Conservation (phyloP, 2,888 invertebrate genomes). For the Rosalia funebris region DNA sequence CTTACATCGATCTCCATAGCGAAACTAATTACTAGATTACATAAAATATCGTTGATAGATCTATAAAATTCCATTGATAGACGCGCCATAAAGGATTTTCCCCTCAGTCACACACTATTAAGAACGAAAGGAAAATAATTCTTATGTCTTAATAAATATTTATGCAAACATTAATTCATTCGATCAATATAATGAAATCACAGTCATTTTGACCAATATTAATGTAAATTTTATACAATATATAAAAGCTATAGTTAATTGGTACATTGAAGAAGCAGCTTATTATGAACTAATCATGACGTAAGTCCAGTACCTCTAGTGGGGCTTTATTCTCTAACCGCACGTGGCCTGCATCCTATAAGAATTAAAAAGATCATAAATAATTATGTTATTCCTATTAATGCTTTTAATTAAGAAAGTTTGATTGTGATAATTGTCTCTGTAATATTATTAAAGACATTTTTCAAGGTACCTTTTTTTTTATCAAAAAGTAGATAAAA, state of each 20-base stretch:
- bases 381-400: too few species aligned
- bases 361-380: conserved; percentile 19
- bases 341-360: conserved; percentile 79
- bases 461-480: too few species aligned
- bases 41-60: too few species aligned
- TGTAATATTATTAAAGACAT: too few species aligned
- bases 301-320: conserved; percentile 78
- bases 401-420: too few species aligned
- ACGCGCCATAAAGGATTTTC: too few species aligned
- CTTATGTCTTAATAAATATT: conserved; percentile 17
- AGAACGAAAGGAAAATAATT: conserved; percentile 6
- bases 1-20: too few species aligned
- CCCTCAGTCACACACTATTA: neutral
- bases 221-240: conserved; percentile 29
- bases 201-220: conserved; percentile 22
- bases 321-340: conserved; percentile 71
- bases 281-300: conserved; percentile 57
- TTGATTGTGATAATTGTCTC: too few species aligned
- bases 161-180: conserved; percentile 10
- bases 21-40: too few species aligned
- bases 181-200: conserved; percentile 14
- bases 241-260: conserved; percentile 28
- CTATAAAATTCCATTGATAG: too few species aligned
- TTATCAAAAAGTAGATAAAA: too few species aligned
- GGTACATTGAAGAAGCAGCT: conserved; percentile 26